Conservation (phyloP, 2,797 vertebrate genomes). For the Megaceryle alcyon region DNA sequence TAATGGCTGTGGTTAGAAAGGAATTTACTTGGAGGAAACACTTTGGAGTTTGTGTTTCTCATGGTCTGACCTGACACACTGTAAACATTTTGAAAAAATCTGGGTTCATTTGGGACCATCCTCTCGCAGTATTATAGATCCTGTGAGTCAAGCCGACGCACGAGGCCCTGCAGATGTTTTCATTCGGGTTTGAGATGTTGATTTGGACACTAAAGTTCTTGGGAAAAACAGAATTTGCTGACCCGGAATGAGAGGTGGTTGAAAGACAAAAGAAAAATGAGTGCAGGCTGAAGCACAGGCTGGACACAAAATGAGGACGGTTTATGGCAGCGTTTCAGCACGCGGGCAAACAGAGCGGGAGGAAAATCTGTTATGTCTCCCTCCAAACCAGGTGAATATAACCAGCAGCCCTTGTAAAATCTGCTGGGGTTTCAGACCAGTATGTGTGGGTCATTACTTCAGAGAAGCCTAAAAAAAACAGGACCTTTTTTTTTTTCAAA, state of each 20-base stretch:
- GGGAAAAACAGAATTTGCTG: conserved; percentile 56
- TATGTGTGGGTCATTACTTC: background rate
- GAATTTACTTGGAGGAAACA: background rate
- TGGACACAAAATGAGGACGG: background rate
- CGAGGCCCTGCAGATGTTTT: conserved; percentile 35
- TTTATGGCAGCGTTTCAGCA: conserved; percentile 51
- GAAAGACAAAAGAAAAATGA: conserved; percentile 45
- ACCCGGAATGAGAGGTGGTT: conserved; percentile 41
- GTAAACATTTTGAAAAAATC: background rate
- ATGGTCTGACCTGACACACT: background rate
- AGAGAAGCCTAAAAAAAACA: background rate
- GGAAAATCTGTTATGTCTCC: conserved; percentile 11
- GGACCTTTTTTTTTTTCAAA: background rate
- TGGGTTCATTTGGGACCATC: background rate
- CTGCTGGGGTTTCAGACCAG: background rate
- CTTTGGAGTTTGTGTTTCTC: background rate
- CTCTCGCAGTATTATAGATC: background rate
- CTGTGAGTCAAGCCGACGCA: background rate
- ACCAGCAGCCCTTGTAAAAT: conserved; percentile 55
- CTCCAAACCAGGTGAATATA: conserved; percentile 55
- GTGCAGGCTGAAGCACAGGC: conserved; percentile 3
- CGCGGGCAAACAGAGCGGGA: background rate
- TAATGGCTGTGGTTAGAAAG: background rate
- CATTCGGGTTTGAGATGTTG: conserved; percentile 52
- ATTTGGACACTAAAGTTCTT: conserved; percentile 61